A percentile compares a stretch with the other conserved stretches of the same genome.
Conservation (phyloP, 1,140 invertebrate species). For the Drosophila nannoptera region DNA sequence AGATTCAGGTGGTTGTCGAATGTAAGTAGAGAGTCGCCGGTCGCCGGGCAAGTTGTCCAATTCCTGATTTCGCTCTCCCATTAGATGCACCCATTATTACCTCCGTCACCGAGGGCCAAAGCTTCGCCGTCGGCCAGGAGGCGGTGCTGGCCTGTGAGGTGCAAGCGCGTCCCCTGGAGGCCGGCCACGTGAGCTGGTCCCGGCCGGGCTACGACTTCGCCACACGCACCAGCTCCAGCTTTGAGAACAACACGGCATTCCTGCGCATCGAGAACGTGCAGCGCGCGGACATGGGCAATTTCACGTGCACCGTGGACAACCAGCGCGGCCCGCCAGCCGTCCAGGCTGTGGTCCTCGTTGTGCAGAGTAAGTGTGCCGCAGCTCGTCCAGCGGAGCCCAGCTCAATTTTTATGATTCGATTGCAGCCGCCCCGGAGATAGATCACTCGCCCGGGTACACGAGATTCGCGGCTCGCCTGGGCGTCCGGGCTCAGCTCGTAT, state of each 20-base stretch:
- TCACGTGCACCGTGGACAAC: slow-evolving; percentile 94
- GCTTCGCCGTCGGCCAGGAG: slow-evolving; percentile 87
- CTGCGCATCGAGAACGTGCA: slow-evolving; percentile 88
- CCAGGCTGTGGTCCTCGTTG: slow-evolving; percentile 84
- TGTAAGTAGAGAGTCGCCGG: slow-evolving; percentile 85
- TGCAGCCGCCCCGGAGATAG: slow-evolving; percentile 92
- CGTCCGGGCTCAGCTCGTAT: slow-evolving; percentile 88
- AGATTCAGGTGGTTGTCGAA: slow-evolving; percentile 91
- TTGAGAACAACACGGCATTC: slow-evolving; percentile 87
- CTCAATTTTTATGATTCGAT: neutral
- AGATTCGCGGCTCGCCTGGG: slow-evolving; percentile 94
- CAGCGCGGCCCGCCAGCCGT: slow-evolving; percentile 87
- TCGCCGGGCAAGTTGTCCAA: neutral
- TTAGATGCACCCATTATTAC: slow-evolving; percentile 83
- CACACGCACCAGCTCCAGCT: slow-evolving; percentile 83
- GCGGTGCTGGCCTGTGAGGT: slow-evolving; percentile 92
- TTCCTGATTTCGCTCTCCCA: neutral
- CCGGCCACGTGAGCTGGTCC: slow-evolving; percentile 91
- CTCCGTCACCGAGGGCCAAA: slow-evolving; percentile 85
- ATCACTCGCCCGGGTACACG: slow-evolving; percentile 86
- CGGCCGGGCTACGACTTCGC: slow-evolving; percentile 86
- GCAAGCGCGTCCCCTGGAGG: slow-evolving; percentile 89
- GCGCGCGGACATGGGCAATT: slow-evolving; percentile 92
- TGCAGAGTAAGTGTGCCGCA: slow-evolving; percentile 87
- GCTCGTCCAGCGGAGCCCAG: neutral